Evolutionary conservation across 1,140 invertebrate species (phyloP), one percentile per base, ranked within the genome.

Genomic region (Brachionus koreanus): DNA sequence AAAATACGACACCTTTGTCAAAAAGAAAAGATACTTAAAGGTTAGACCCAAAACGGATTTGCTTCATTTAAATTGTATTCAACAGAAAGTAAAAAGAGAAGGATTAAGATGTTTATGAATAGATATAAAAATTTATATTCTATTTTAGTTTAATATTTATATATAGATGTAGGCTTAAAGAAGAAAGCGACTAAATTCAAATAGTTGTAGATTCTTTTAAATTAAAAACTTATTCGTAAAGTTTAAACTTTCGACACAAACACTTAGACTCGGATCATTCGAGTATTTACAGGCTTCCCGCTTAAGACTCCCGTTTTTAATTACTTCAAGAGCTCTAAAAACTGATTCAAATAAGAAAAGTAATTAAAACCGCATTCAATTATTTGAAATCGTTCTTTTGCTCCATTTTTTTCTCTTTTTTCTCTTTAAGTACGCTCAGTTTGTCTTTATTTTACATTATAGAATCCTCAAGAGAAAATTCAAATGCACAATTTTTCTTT

Each of bases 41-140:
- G 65, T 69, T 69, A 65, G 25, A 16, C 25, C 52, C 63, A 69
- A 37, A 42, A 69, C 65, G 65, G 65, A 69, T 69, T 69, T 69
- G 65, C 33, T 69, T 69, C 33, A 69, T 69, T 69, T 69, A 39
- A 39, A 69, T 69, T 69, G 65, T 69, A 39, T 69, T 69, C 33
- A 42, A 29, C 33, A 65, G 25, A 65, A 16, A 65, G 33, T 33
- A 65, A 65, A 65, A 25, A 69, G 65, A 69, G 49, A 19, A 57
- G 65, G 65, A 69, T 69, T 69, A 69, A 69, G 65, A 23, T 69
- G 16, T 69, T 37, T 69, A 69, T 69, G 65, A 69, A 69, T 69
- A 69, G 65, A 69, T 69, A 69, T 29, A 29, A 29, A 29, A 29
- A 29, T 29, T 2, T 33, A 33, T 16, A 39, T 69, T 69, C 33